phyloP scores from a whole-genome alignment of 2,888 invertebrate species.

The Macaria notata region DNA sequence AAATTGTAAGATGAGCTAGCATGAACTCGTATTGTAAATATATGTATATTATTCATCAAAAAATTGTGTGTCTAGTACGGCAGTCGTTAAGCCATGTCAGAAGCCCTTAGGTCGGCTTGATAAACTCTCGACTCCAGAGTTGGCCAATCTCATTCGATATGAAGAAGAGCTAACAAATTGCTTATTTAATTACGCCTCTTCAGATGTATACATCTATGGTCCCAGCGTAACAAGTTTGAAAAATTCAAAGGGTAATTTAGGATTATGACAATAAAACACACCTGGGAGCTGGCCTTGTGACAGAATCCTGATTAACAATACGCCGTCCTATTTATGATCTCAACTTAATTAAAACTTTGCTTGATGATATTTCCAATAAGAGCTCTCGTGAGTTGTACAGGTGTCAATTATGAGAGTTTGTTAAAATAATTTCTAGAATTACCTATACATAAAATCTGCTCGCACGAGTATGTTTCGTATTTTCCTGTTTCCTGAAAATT shows the following conservation, averaged over 20 bases:
- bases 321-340: constrained; percentile 38
- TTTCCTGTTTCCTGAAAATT: background rate
- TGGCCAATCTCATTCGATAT: too few species aligned
- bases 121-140: too few species aligned
- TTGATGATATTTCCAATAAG: constrained; percentile 16
- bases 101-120: too few species aligned
- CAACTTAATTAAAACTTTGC: constrained; percentile 33
- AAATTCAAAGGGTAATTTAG: constrained; percentile 46
- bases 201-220: too few species aligned
- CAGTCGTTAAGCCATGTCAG: too few species aligned
- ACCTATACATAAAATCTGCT: background rate
- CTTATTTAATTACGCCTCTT: too few species aligned
- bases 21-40: too few species aligned
- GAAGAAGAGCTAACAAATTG: too few species aligned
- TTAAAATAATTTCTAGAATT: constrained; percentile 1
- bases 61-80: too few species aligned
- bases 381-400: constrained; percentile 9
- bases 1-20: too few species aligned
- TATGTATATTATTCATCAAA: too few species aligned
- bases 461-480: background rate
- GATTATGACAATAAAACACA: constrained; percentile 40
- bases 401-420: constrained; percentile 9
- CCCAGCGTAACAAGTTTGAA: constrained; percentile 28
- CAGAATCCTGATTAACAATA: constrained; percentile 40
- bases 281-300: constrained; percentile 34